phyloP scores from a whole-genome alignment of 2,888 invertebrate species.

The Saturnia japonica region DNA sequence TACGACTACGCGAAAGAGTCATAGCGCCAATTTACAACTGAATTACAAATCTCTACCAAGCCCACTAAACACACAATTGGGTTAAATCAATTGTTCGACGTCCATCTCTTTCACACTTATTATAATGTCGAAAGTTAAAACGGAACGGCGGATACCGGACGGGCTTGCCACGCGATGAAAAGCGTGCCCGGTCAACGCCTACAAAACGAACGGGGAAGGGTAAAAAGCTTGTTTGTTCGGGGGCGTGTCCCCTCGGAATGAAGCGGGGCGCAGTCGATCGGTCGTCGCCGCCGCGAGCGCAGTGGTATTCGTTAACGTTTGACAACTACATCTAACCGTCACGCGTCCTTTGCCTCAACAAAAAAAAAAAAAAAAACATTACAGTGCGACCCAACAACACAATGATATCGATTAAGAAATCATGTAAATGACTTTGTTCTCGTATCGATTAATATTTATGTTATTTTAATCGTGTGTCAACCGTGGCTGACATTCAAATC shows the following conservation, averaged over 20 bases:
- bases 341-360: conserved; percentile 36
- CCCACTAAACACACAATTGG: conserved; percentile 77
- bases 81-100: conserved; percentile 70
- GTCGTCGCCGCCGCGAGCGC: conserved; percentile 67
- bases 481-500: conserved; percentile 45
- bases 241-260: conserved; percentile 63
- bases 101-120: conserved; percentile 42
- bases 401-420: conserved; percentile 52
- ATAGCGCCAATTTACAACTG: conserved; percentile 77
- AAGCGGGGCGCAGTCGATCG: conserved; percentile 64
- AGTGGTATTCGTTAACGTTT: conserved; percentile 58
- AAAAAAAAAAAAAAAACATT: conserved; percentile 31
- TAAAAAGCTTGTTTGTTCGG: conserved; percentile 69
- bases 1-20: conserved; percentile 74
- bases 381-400: conserved; percentile 14
- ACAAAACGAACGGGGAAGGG: conserved; percentile 63
- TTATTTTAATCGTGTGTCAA: conserved; percentile 39
- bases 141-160: conserved; percentile 41
- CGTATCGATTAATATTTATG: conserved; percentile 54
- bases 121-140: conserved; percentile 28
- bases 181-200: conserved; percentile 60
- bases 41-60: conserved; percentile 77
- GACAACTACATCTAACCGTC: conserved; percentile 56
- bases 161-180: conserved; percentile 52
- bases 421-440: conserved; percentile 43